Evolutionary conservation across 1,140 invertebrate species (phyloP).

Genomic region (Tetragnatha versicolor): DNA sequence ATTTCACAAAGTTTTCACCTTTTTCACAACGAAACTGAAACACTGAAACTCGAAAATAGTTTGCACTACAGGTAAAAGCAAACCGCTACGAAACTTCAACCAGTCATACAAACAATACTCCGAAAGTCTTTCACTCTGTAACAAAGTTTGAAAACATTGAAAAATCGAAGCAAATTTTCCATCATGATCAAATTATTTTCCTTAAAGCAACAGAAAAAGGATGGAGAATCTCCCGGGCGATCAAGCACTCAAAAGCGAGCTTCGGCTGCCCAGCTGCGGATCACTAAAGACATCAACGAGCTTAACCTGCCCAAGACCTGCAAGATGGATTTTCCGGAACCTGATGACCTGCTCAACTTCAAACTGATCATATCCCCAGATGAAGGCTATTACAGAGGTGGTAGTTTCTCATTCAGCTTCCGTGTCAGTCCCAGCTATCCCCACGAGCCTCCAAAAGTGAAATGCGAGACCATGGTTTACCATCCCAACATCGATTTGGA

Average conservation of each 20-base stretch:
- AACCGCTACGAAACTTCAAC: too few relatives aligned
- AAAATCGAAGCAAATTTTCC: too few relatives aligned
- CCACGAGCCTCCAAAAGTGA: slow-evolving; percentile 94
- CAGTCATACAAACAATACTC: too few relatives aligned
- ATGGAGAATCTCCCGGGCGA: slow-evolving; percentile 80
- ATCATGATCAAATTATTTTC: slow-evolving; percentile 97
- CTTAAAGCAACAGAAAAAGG: slow-evolving; percentile 96
- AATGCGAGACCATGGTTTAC: slow-evolving; percentile 85
- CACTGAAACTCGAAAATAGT: too few relatives aligned
- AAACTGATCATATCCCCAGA: slow-evolving; percentile 96
- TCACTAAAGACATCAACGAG: slow-evolving; percentile 99
- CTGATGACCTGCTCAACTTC: slow-evolving; percentile 94
- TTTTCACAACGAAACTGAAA: too few relatives aligned
- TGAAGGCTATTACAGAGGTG: slow-evolving; percentile 95
- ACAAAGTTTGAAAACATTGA: too few relatives aligned
- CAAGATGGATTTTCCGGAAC: slow-evolving; percentile 93
- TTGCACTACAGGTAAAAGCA: too few relatives aligned
- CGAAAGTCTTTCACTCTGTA: too few relatives aligned
- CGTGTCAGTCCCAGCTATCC: slow-evolving; percentile 97
- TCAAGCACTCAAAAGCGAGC: slow-evolving; percentile 85
- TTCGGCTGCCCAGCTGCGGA: slow-evolving; percentile 93
- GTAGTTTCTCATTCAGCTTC: slow-evolving; percentile 95
- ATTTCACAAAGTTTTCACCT: too few relatives aligned
- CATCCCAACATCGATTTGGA: slow-evolving; percentile 96
- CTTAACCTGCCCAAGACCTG: slow-evolving; percentile 97